Evolutionary conservation across 2,888 invertebrate genomes (phyloP).

Genomic region (Harmothoe impar): DNA sequence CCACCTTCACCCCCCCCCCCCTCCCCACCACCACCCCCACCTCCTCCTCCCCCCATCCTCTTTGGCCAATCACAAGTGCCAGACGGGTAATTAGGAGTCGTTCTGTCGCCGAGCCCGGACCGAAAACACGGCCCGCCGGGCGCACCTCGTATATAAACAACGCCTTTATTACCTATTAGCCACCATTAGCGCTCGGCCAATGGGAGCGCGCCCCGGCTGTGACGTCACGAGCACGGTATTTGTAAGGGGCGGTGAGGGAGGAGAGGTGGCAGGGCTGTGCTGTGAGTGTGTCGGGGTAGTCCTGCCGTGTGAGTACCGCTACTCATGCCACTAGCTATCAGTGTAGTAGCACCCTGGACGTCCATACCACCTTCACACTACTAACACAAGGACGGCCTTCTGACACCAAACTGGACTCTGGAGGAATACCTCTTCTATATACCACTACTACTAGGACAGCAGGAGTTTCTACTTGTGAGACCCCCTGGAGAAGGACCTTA

Average conservation of each 20-base stretch:
- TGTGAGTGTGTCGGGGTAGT: not conserved
- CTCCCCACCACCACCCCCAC: not conserved
- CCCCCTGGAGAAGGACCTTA: too few species aligned
- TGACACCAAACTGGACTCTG: not conserved
- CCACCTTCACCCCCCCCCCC: not conserved
- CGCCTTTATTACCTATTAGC: slow-evolving; percentile 63
- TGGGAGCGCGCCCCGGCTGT: slow-evolving; percentile 31
- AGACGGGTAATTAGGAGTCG: slow-evolving; percentile 7
- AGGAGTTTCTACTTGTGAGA: too few species aligned
- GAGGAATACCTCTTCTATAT: not conserved
- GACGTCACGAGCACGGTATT: slow-evolving; percentile 59
- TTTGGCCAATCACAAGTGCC: slow-evolving; percentile 33
- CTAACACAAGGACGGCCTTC: too few species aligned
- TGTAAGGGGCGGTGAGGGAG: not conserved
- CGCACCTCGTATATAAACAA: slow-evolving; percentile 52
- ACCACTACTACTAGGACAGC: too few species aligned
- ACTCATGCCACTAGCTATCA: too few species aligned
- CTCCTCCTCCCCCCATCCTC: not conserved
- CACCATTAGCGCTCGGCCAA: slow-evolving; percentile 60
- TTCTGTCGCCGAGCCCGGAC: not conserved
- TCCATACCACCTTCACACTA: too few species aligned
- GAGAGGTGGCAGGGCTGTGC: not conserved
- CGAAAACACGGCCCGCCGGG: not conserved
- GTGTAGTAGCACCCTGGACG: too few species aligned
- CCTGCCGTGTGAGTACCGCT: too few species aligned